Conservation (phyloP, 2,113 vertebrate species). For the Ameiurus melas region DNA sequence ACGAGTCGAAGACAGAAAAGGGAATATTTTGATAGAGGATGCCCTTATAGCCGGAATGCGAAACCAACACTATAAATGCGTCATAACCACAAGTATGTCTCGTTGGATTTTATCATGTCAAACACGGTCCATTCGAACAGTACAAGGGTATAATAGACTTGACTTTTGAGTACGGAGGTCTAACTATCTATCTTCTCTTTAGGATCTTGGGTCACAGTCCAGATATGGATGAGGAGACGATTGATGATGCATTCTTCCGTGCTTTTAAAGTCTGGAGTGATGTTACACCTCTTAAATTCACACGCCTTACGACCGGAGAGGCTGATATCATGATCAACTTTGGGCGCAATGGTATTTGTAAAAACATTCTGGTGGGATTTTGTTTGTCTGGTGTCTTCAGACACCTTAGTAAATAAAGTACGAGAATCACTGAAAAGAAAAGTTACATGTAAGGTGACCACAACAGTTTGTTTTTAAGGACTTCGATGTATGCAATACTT, state of each 20-base stretch:
- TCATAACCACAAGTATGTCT: slow-evolving; percentile 43
- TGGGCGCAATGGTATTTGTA: slow-evolving; percentile 89
- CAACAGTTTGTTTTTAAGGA: not conserved
- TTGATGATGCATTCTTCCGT: slow-evolving; percentile 91
- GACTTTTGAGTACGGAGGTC: not conserved
- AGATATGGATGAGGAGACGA: slow-evolving; percentile 90
- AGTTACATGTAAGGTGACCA: not conserved
- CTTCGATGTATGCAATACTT: not conserved
- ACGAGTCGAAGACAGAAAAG: slow-evolving; percentile 53
- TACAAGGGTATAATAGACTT: not conserved
- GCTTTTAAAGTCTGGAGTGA: slow-evolving; percentile 97
- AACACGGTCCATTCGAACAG: not conserved
- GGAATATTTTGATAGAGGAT: slow-evolving; percentile 29
- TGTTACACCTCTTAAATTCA: slow-evolving; percentile 87
- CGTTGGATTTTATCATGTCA: not conserved
- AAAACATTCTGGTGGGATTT: not conserved
- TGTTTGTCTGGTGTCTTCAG: not conserved
- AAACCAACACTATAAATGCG: slow-evolving; percentile 44
- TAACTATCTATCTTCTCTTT: slow-evolving; percentile 31
- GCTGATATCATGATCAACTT: slow-evolving; percentile 99
- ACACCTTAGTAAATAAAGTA: not conserved
- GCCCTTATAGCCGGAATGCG: not conserved
- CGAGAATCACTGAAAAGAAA: not conserved
- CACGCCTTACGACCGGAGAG: slow-evolving; percentile 88
- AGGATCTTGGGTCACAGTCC: slow-evolving; percentile 92